Percentiles rank a stretch among this genome's conserved stretches.
Evolutionary conservation across 1,140 invertebrate species (phyloP).

Genomic region (Brachionus angularis): DNA sequence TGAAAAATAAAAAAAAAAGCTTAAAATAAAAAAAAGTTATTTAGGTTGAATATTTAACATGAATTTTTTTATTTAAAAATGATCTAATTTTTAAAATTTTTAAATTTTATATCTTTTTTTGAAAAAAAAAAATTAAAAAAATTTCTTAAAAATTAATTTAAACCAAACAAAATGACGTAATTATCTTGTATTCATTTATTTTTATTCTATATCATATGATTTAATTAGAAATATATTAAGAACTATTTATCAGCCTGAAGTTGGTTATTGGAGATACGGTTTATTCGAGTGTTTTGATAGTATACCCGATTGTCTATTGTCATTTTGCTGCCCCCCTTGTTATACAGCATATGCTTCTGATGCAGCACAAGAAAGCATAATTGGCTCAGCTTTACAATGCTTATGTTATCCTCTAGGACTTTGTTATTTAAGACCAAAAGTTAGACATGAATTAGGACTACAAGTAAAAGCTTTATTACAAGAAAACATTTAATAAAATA

Average conservation of each 20-base stretch:
- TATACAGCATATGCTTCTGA: constrained; percentile 38
- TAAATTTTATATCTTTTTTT: no score
- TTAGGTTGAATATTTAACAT: no score
- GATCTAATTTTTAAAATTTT: no score
- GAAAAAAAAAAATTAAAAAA: no score
- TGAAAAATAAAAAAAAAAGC: no score
- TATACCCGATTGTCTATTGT: constrained; percentile 14
- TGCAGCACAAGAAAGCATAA: constrained; percentile 13
- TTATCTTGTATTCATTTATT: no score
- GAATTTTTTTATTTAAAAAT: no score
- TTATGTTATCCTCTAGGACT: constrained; percentile 29
- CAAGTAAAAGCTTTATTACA: neutral
- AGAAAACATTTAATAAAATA: neutral
- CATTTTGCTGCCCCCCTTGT: constrained; percentile 3
- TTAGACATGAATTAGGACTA: constrained; percentile 20
- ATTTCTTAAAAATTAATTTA: no score
- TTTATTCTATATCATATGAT: no score
- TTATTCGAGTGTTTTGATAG: constrained; percentile 42
- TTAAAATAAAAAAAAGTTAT: no score
- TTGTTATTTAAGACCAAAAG: constrained; percentile 14
- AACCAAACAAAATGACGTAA: no score
- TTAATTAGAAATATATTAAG: no score
- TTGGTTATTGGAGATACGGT: constrained; percentile 25
- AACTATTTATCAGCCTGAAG: constrained; percentile 22
- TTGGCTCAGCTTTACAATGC: constrained; percentile 5